phyloP scores from a whole-genome alignment of 2,113 vertebrate genomes.

The Ctenodactylus gundi region DNA sequence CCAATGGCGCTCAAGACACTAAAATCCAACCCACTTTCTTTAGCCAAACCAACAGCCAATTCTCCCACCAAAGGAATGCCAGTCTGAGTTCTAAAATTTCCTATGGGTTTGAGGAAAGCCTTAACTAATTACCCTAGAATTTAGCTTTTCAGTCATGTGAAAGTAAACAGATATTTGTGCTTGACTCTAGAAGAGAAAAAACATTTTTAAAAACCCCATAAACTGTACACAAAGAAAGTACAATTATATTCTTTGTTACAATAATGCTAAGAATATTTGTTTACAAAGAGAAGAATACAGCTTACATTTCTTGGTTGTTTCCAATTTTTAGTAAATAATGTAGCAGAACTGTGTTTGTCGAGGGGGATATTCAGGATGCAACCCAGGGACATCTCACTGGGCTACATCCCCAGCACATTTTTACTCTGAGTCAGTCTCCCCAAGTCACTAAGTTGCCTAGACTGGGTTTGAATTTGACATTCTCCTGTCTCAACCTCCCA shows the following conservation, averaged over 20 bases:
- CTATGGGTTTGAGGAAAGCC: not conserved
- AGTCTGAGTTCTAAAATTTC: not conserved
- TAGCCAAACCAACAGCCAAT: not conserved
- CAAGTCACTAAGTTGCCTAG: no score
- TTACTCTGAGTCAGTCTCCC: no score
- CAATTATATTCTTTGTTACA: not conserved
- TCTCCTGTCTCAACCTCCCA: no score
- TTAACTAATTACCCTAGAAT: constrained; percentile 1
- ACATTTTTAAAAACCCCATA: not conserved
- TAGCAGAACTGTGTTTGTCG: no score
- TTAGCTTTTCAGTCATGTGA: not conserved
- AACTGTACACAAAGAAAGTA: not conserved
- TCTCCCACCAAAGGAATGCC: not conserved
- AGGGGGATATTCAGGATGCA: no score
- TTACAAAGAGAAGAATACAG: not conserved
- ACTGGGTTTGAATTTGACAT: no score
- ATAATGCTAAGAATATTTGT: constrained; percentile 4
- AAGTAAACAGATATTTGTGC: not conserved
- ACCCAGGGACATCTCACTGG: no score
- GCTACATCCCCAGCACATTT: no score
- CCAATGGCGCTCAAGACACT: not conserved
- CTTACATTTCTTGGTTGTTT: not conserved
- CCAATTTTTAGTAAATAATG: not conserved
- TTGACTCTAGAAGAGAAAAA: not conserved
- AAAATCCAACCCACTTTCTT: not conserved